A percentile compares a stretch with the other conserved stretches of the same genome.
phyloP scores from a whole-genome alignment of 2,888 invertebrate genomes.

The Amphipyra berbera region DNA sequence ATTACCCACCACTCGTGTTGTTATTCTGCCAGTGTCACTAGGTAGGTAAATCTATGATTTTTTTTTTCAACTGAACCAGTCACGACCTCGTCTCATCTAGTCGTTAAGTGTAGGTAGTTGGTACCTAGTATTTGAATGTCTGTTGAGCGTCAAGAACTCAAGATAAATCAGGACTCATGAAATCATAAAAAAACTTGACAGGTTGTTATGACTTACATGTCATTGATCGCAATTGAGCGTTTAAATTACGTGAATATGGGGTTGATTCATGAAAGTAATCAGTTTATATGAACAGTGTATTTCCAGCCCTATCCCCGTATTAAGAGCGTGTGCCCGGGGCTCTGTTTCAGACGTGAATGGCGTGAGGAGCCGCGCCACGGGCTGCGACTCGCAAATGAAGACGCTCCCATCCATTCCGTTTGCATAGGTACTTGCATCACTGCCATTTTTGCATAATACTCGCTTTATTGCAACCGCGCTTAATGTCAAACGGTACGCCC shows the following conservation, averaged over 20 bases:
- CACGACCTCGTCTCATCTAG: too few relatives aligned
- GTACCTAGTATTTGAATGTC: too few relatives aligned
- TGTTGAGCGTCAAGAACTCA: too few relatives aligned
- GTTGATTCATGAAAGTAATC: conserved; percentile 1
- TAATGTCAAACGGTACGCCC: conserved; percentile 81
- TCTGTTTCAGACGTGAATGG: conserved; percentile 72
- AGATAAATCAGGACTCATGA: not conserved
- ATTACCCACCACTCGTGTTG: too few relatives aligned
- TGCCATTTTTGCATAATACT: conserved; percentile 80
- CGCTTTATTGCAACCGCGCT: conserved; percentile 75
- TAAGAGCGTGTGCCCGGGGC: conserved; percentile 63
- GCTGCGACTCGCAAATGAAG: conserved; percentile 68
- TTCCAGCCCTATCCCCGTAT: conserved; percentile 46
- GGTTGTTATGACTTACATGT: too few relatives aligned
- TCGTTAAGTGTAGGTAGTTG: too few relatives aligned
- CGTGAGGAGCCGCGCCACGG: conserved; percentile 56
- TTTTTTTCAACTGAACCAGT: too few relatives aligned
- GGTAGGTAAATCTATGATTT: too few relatives aligned
- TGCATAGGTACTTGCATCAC: conserved; percentile 76
- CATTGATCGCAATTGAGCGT: not conserved
- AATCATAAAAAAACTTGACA: not conserved
- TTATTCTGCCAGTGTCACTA: too few relatives aligned
- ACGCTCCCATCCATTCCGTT: conserved; percentile 65
- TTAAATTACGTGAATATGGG: not conserved
- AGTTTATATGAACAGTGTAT: conserved; percentile 13